These are phyloP conservation scores for Allacma fusca DNA, from an alignment of 2,888 invertebrate genomes.

Conservation along the genomic window DNA sequence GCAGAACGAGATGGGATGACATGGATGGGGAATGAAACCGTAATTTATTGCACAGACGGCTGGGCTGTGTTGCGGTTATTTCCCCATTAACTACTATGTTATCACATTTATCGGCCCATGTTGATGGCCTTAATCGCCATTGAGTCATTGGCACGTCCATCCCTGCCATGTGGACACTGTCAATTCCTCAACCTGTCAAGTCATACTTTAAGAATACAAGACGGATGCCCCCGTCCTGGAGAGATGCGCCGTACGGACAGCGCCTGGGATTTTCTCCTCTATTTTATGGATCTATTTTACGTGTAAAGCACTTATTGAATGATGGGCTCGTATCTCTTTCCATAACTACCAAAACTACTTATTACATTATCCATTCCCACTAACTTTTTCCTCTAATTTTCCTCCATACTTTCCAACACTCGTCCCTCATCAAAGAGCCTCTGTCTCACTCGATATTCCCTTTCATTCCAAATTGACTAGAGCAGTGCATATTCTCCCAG, in stretches of 20 bases:
- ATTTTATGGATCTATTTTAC: too few relatives aligned
- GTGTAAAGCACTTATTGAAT: too few relatives aligned
- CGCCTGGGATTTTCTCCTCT: too few relatives aligned
- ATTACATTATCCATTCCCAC: too few relatives aligned
- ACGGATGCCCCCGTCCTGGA: constrained; percentile 6
- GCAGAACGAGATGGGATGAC: constrained; percentile 39
- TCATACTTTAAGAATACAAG: constrained; percentile 17
- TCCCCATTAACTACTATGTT: constrained; percentile 40
- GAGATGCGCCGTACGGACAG: neutral
- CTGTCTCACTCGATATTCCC: too few relatives aligned
- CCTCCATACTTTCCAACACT: too few relatives aligned
- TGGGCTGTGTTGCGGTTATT: constrained; percentile 37
- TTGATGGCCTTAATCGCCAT: constrained; percentile 43
- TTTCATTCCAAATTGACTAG: too few relatives aligned
- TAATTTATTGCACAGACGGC: constrained; percentile 39
- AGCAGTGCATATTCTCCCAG: too few relatives aligned
- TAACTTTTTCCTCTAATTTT: too few relatives aligned
- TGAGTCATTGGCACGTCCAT: constrained; percentile 44
- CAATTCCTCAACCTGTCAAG: constrained; percentile 41
- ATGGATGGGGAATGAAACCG: constrained; percentile 34
- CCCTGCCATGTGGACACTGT: constrained; percentile 40
- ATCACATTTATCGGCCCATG: constrained; percentile 40
- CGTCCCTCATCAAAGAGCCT: too few relatives aligned
- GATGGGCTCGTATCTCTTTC: too few relatives aligned
- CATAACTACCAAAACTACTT: too few relatives aligned